A percentile compares a stretch with the other conserved stretches of the same genome.
phyloP scores from a whole-genome alignment of 1,140 invertebrate genomes.

The Epicauta chinensis region DNA sequence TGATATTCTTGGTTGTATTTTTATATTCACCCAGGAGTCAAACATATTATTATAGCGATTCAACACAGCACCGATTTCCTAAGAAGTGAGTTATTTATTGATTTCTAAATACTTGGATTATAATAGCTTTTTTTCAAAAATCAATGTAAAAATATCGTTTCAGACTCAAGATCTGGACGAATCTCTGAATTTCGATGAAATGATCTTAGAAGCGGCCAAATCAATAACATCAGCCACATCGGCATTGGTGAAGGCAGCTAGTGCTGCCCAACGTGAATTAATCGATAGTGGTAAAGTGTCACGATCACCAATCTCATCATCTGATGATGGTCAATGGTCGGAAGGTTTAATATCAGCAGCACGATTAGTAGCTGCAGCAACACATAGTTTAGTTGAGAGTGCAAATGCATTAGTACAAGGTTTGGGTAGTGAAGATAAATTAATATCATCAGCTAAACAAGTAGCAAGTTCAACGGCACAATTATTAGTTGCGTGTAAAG shows the following conservation, averaged over 20 bases:
- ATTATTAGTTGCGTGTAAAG: constrained; percentile 94
- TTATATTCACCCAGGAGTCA: constrained; percentile 92
- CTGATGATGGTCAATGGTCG: constrained; percentile 98
- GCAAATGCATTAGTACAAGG: constrained; percentile 96
- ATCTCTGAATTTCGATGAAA: constrained; percentile 95
- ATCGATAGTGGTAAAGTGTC: constrained; percentile 79
- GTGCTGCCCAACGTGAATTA: constrained; percentile 89
- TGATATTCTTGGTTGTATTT: constrained; percentile 99
- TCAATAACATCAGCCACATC: constrained; percentile 96
- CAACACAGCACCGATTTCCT: constrained; percentile 17
- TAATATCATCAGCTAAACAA: constrained; percentile 95
- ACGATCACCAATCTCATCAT: constrained; percentile 68
- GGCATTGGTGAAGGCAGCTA: constrained; percentile 92
- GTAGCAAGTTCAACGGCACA: constrained; percentile 97
- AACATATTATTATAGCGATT: constrained; percentile 90
- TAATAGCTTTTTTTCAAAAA: too few relatives aligned
- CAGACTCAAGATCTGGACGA: constrained; percentile 75
- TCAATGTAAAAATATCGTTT: neutral
- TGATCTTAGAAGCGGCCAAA: constrained; percentile 97
- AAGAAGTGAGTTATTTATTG: neutral
- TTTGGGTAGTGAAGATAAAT: constrained; percentile 85
- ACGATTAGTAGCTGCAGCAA: constrained; percentile 90
- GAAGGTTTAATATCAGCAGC: constrained; percentile 96
- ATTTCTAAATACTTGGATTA: too few relatives aligned
- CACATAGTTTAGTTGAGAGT: constrained; percentile 94